Evolutionary conservation across 2,797 vertebrate species (phyloP).

Genomic region (Lepilemur septentrionalis): DNA sequence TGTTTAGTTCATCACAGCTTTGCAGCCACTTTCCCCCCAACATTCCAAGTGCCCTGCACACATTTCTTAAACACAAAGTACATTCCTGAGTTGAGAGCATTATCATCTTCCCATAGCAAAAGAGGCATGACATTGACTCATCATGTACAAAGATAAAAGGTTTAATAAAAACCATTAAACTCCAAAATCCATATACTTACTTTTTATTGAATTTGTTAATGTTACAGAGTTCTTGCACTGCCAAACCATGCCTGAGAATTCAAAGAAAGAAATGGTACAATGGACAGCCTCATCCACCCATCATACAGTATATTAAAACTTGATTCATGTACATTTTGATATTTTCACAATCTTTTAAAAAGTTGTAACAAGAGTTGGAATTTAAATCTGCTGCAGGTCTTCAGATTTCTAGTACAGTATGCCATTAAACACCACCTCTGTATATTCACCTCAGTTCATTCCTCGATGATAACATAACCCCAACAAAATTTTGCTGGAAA

Average conservation of each 20-base stretch:
- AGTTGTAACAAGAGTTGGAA: conserved; percentile 68
- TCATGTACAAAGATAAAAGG: background rate
- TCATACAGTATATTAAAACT: conserved; percentile 82
- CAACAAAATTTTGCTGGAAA: conserved; percentile 75
- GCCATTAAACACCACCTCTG: conserved; percentile 72
- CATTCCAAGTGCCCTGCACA: background rate
- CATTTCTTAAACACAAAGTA: background rate
- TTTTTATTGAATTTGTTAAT: conserved; percentile 86
- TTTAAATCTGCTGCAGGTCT: conserved; percentile 72
- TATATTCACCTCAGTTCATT: conserved; percentile 67
- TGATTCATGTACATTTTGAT: conserved; percentile 76
- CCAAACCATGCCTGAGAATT: conserved; percentile 83
- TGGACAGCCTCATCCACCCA: conserved; percentile 83
- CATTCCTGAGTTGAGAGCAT: background rate
- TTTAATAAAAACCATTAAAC: conserved; percentile 72
- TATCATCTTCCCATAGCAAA: background rate
- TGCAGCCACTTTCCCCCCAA: background rate
- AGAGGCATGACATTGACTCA: background rate
- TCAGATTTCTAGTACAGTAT: conserved; percentile 68
- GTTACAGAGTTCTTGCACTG: conserved; percentile 85
- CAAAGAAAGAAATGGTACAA: conserved; percentile 80
- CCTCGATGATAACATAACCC: conserved; percentile 70
- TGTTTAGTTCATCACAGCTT: background rate
- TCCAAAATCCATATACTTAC: conserved; percentile 78
- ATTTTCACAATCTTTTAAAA: conserved; percentile 75